These are phyloP conservation scores for Sisyra terminalis DNA, from an alignment of 2,888 invertebrate species.

Conservation along the genomic window DNA sequence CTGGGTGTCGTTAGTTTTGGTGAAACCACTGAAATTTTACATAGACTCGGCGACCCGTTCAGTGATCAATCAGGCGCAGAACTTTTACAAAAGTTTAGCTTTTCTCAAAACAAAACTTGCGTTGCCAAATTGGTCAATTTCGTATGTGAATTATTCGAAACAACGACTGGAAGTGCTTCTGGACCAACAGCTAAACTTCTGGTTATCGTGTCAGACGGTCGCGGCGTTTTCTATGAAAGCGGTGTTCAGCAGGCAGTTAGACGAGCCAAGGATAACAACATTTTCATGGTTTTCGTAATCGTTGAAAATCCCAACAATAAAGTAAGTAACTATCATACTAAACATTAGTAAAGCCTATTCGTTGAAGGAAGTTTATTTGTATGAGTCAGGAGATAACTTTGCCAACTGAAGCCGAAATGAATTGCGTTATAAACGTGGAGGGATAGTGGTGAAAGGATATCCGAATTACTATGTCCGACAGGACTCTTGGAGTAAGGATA, in stretches of 20 bases:
- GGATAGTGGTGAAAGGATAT: no score
- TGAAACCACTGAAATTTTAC: slow-evolving; percentile 69
- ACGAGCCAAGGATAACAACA: slow-evolving; percentile 58
- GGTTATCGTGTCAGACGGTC: slow-evolving; percentile 87
- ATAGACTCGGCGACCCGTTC: slow-evolving; percentile 73
- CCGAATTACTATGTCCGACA: no score
- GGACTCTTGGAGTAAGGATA: no score
- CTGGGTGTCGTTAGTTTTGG: slow-evolving; percentile 86
- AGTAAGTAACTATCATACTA: slow-evolving; percentile 29
- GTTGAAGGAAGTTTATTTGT: not conserved
- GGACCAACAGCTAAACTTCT: slow-evolving; percentile 65
- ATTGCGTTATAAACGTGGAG: no score
- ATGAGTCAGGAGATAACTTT: slow-evolving; percentile 6
- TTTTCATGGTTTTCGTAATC: slow-evolving; percentile 91
- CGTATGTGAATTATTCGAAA: slow-evolving; percentile 47
- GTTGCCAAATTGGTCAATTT: slow-evolving; percentile 70
- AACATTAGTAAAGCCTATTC: no score
- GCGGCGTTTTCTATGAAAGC: slow-evolving; percentile 83
- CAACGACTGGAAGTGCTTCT: slow-evolving; percentile 23
- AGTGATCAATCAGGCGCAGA: slow-evolving; percentile 73
- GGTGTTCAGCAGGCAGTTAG: slow-evolving; percentile 67
- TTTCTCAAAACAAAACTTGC: slow-evolving; percentile 79
- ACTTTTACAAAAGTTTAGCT: slow-evolving; percentile 64
- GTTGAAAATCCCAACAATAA: slow-evolving; percentile 87
- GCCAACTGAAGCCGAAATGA: no score